Percentiles rank a stretch among this genome's conserved stretches.
Conservation (phyloP, 1,140 invertebrate genomes). For the Hylaeus anthracinus region DNA sequence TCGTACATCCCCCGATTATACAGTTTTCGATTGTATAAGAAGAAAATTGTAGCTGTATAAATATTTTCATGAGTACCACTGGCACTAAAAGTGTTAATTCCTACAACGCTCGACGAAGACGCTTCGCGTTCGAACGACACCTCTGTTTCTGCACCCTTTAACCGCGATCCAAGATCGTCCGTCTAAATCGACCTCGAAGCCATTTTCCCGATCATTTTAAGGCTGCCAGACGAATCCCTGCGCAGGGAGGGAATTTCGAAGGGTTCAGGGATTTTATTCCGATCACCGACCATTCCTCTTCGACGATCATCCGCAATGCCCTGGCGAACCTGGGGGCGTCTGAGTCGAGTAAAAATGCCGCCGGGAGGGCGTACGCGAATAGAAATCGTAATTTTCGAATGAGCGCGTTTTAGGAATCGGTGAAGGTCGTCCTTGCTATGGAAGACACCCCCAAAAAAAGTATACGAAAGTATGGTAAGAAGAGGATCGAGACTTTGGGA, state of each 20-base stretch:
- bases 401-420: not conserved
- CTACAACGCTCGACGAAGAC: slow-evolving; percentile 22
- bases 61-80: too few relatives aligned
- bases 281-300: slow-evolving; percentile 28
- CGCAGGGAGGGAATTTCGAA: slow-evolving; percentile 13
- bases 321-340: not conserved
- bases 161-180: not conserved
- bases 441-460: slow-evolving; percentile 3
- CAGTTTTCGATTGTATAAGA: too few relatives aligned
- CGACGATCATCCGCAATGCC: slow-evolving; percentile 8
- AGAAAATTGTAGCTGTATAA: too few relatives aligned
- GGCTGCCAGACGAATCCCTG: not conserved
- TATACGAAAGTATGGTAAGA: not conserved
- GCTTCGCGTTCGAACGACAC: not conserved
- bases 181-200: not conserved
- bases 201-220: not conserved
- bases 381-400: slow-evolving; percentile 35
- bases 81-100: slow-evolving; percentile 46
- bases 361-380: not conserved
- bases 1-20: slow-evolving; percentile 38
- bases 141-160: not conserved
- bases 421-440: not conserved
- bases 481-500: not conserved
- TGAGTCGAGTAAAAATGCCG: slow-evolving; percentile 9
- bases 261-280: slow-evolving; percentile 40